Evolutionary conservation across 2,113 vertebrate species (phyloP), one percentile per base, ranked within the genome.

Genomic region (Prolemur simus): DNA sequence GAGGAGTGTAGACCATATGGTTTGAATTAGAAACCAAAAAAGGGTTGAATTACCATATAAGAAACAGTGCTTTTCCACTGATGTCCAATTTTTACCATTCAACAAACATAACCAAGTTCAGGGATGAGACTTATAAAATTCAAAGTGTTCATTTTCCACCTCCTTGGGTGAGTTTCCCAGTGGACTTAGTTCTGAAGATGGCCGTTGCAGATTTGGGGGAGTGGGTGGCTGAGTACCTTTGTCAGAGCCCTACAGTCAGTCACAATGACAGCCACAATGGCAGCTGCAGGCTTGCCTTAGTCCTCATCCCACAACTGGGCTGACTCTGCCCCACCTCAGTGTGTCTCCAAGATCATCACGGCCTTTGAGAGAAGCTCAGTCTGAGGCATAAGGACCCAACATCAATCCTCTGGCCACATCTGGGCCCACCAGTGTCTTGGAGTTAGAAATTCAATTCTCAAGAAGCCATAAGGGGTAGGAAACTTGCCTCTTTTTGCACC

Each of bases 401-500:
- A 52, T 74, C 27, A 91, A 54, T 3, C 5, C 74, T 60, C 5
- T 47, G 91, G n/a, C 34, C 42, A 73, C 29, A 45, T 71, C 18
- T 81, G 63, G 37, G 23, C 45, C 32, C 52, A 47, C 32, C 1
- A 0, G 2, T 23, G 12, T 76, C 84, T 29, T 86, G 32, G 34
- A 95, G 76, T 21, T 39, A 66, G 69, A 71, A 15, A 69, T 7
- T 52, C n/a, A 80, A 56, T 32, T 73, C 39, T 86, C 29, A 32
- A 54, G 81, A 39, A 84, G 18, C 29, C 29, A 29, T 34, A 37
- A 39, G 27, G 29, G 32, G 58, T 49, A 49, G 52, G 87, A 93
- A 82, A 80, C 21, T 34, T 77, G 64, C 56, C 92, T 91, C 82
- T 91, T 84, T 95, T 81, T 88, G 91, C 69, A 90, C 60, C 68